phyloP scores from a whole-genome alignment of 2,888 invertebrate species.

The Acleris emargana region DNA sequence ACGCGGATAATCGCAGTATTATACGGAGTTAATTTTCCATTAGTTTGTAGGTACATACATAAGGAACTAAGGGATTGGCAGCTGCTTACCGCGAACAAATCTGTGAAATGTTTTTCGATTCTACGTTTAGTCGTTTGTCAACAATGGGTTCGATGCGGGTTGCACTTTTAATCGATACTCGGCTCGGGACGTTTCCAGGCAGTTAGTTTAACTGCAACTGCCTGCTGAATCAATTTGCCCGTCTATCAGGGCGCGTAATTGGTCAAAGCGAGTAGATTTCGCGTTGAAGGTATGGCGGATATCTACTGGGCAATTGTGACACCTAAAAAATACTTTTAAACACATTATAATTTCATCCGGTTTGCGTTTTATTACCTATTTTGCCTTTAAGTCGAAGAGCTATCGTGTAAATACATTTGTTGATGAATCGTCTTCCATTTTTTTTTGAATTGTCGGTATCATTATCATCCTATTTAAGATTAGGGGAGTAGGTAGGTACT shows the following conservation, averaged over 20 bases:
- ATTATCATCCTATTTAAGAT: too few relatives aligned
- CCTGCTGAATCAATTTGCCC: slow-evolving; percentile 18
- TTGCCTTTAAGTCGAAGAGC: too few relatives aligned
- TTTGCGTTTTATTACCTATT: too few relatives aligned
- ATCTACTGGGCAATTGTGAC: slow-evolving; percentile 7
- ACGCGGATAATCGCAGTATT: slow-evolving; percentile 81
- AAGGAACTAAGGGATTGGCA: slow-evolving; percentile 59
- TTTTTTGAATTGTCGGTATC: too few relatives aligned
- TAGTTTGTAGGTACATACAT: slow-evolving; percentile 52
- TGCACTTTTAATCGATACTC: slow-evolving; percentile 29
- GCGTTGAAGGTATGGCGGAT: slow-evolving; percentile 9
- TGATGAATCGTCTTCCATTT: too few relatives aligned
- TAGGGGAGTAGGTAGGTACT: too few relatives aligned
- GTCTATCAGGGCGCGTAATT: slow-evolving; percentile 31
- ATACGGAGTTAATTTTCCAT: slow-evolving; percentile 81
- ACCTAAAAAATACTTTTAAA: background rate
- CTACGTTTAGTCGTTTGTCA: slow-evolving; percentile 23
- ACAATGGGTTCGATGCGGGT: slow-evolving; percentile 28
- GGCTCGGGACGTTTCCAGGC: background rate
- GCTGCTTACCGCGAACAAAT: slow-evolving; percentile 70
- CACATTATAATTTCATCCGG: too few relatives aligned
- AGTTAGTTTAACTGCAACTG: slow-evolving; percentile 12
- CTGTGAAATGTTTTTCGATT: slow-evolving; percentile 48
- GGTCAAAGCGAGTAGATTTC: slow-evolving; percentile 19
- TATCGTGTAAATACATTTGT: too few relatives aligned